Percentiles rank a stretch among this genome's conserved stretches.
Conservation (phyloP, 2,113 vertebrate species). For the Mesitornis unicolor region DNA sequence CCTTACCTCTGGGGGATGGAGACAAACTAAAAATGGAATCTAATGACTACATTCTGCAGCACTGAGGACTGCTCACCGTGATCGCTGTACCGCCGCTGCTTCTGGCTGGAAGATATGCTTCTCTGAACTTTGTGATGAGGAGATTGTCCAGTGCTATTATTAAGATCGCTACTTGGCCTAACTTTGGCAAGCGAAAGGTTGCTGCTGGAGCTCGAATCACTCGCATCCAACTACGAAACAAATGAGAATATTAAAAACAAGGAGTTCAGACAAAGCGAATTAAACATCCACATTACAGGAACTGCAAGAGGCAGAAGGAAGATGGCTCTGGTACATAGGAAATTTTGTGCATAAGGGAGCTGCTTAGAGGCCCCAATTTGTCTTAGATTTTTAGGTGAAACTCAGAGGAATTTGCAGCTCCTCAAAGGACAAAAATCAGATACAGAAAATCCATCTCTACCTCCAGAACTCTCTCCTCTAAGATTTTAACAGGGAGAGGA, state of each 20-base stretch:
- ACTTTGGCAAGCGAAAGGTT: slow-evolving; percentile 93
- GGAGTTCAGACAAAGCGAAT: slow-evolving; percentile 29
- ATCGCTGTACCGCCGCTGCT: slow-evolving; percentile 94
- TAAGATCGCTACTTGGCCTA: slow-evolving; percentile 92
- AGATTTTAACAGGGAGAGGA: background rate
- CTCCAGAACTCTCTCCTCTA: background rate
- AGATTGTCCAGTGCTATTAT: slow-evolving; percentile 88
- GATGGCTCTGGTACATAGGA: background rate
- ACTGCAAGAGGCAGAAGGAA: background rate
- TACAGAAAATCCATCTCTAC: background rate
- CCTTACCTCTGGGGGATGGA: background rate
- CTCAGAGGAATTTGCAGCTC: background rate
- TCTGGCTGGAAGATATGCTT: slow-evolving; percentile 92
- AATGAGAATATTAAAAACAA: slow-evolving; percentile 45
- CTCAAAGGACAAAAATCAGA: background rate
- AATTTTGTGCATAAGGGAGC: background rate
- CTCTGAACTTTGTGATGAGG: slow-evolving; percentile 95
- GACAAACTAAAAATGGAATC: background rate
- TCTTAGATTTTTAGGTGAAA: background rate
- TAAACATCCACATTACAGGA: background rate
- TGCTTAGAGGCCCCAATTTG: background rate
- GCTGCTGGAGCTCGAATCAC: slow-evolving; percentile 94
- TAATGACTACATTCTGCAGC: background rate
- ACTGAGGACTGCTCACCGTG: slow-evolving; percentile 82
- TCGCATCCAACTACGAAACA: slow-evolving; percentile 85